These are phyloP conservation scores for Bactericera cockerelli DNA, from an alignment of 1,140 invertebrate species.

Conservation along the genomic window DNA sequence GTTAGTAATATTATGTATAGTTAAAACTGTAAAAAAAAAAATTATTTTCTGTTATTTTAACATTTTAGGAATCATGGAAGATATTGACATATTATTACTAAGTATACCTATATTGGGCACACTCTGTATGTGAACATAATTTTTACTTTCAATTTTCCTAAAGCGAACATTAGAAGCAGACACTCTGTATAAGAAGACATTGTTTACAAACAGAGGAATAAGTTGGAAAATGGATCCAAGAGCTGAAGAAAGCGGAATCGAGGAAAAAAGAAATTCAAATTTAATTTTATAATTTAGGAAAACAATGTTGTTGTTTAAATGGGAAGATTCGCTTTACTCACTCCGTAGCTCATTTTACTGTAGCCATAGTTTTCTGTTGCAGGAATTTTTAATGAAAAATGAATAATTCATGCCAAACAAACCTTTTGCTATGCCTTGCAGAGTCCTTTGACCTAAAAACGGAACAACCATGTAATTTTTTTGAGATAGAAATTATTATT, in stretches of 20 bases:
- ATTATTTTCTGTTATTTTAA: no score
- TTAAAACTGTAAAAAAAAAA: no score
- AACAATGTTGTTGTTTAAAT: not conserved
- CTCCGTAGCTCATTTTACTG: not conserved
- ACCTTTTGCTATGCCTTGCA: not conserved
- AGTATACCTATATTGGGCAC: no score
- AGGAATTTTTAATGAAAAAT: conserved; percentile 8
- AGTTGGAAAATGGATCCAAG: no score
- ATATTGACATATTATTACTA: no score
- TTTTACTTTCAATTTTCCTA: no score
- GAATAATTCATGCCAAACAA: conserved; percentile 8
- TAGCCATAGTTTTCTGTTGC: not conserved
- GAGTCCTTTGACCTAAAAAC: conserved; percentile 9
- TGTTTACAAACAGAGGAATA: no score
- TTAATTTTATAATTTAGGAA: conserved; percentile 7
- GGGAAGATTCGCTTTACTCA: not conserved
- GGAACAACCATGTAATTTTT: not conserved
- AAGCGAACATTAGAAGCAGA: no score
- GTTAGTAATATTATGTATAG: no score
- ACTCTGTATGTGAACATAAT: no score
- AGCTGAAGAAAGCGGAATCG: not conserved
- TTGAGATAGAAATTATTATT: conserved; percentile 2
- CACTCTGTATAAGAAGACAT: no score
- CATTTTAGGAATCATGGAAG: no score
- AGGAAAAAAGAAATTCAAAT: not conserved